Conservation (phyloP, 2,888 invertebrate genomes). For the Eilema sororculum region DNA sequence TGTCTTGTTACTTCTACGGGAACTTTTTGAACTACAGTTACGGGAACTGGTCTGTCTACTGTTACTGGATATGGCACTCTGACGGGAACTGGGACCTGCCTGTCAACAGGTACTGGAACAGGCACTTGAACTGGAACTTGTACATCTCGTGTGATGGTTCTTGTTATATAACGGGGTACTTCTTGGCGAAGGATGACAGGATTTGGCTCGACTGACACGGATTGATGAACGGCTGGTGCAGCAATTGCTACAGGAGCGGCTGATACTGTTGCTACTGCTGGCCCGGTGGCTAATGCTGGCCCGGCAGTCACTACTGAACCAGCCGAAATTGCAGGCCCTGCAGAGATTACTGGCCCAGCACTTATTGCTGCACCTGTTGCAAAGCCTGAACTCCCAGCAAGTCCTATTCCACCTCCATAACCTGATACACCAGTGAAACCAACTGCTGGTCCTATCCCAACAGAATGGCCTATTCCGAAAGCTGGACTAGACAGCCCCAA, state of each 20-base stretch:
- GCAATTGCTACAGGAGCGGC: conserved; percentile 57
- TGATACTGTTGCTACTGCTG: conserved; percentile 47
- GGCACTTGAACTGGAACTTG: conserved; percentile 83
- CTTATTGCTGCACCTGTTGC: conserved; percentile 18
- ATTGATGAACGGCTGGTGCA: conserved; percentile 69
- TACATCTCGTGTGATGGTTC: conserved; percentile 79
- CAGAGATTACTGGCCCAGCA: conserved; percentile 11
- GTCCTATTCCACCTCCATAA: conserved; percentile 25
- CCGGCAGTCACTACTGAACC: conserved; percentile 27
- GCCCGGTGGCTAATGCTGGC: conserved; percentile 42
- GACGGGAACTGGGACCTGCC: conserved; percentile 82
- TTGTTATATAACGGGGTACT: conserved; percentile 78
- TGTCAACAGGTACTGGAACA: conserved; percentile 81
- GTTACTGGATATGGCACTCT: conserved; percentile 84
- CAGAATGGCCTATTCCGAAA: conserved; percentile 38
- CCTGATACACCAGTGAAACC: conserved; percentile 23
- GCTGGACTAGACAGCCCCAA: conserved; percentile 28
- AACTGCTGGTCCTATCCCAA: conserved; percentile 36
- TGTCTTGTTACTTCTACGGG: conserved; percentile 83
- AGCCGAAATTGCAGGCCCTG: conserved; percentile 41
- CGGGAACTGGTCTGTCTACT: conserved; percentile 84
- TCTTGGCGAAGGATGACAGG: conserved; percentile 81
- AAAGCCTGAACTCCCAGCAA: conserved; percentile 49
- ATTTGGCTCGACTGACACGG: conserved; percentile 77
- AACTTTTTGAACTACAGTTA: conserved; percentile 83